Percentiles rank a stretch among this genome's conserved stretches.
Conservation (phyloP, 1,140 invertebrate species). For the Sycobia sp. region DNA sequence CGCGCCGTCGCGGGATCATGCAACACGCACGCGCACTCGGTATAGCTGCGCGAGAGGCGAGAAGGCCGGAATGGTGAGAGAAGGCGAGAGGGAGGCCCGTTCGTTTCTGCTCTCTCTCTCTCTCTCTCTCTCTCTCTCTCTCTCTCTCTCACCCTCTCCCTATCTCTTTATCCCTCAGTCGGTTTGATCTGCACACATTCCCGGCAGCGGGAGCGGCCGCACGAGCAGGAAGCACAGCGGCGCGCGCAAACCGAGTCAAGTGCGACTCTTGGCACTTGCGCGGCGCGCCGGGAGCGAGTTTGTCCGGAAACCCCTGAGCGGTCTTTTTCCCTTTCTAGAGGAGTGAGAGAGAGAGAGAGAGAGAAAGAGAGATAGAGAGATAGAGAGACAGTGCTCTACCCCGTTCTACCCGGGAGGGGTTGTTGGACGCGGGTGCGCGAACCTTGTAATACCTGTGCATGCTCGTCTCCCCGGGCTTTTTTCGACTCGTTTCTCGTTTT, state of each 20-base stretch:
- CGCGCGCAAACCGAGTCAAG: too few species aligned
- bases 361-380: too few species aligned
- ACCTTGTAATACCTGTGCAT: too few species aligned
- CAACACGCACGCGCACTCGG: too few species aligned
- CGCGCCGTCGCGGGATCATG: too few species aligned
- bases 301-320: background rate
- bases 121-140: background rate
- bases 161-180: too few species aligned
- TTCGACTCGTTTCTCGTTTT: too few species aligned
- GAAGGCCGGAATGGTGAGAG: constrained; percentile 3
- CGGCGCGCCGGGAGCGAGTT: background rate
- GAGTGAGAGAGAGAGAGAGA: too few species aligned
- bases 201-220: background rate
- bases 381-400: too few species aligned
- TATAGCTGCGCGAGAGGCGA: background rate
- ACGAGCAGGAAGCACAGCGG: constrained; percentile 23
- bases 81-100: too few species aligned
- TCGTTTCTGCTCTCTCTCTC: background rate
- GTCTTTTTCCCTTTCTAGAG: background rate
- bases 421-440: background rate
- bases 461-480: background rate
- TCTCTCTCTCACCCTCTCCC: too few species aligned
- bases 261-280: constrained; percentile 26
- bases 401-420: background rate
- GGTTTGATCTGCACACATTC: background rate